Base-by-base conservation (phyloP, 2,888 invertebrate genomes). In the Muscina levida region DNA sequence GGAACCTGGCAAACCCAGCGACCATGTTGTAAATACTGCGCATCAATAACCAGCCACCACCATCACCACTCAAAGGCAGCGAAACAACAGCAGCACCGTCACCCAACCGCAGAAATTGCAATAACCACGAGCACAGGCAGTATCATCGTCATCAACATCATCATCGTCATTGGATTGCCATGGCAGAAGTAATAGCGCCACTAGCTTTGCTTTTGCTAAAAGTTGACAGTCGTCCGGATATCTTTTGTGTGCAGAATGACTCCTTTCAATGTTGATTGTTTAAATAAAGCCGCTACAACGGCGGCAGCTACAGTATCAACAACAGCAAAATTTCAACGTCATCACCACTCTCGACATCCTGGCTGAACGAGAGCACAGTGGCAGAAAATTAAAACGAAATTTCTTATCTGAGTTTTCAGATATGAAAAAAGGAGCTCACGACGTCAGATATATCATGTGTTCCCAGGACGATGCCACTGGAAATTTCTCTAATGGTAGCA, bases 251-350 rank as follows among this genome's bases (percentile, higher is more conserved):
- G n/a, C 67, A 5, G 37, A 8, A 22, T n/a, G 24, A 24, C 37
- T 39, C 62, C 56, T 71, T 75, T 65, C 42, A 62, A 44, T 79
- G 59, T 51, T 76, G 72, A 53, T 53, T 53, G 22, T 53, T 24
- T 22, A 53, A 53, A 53, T 53, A 53, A 24, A 13, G 24, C 53
- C 53, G 24, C 53, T 24, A 22, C 53, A 53, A 24, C 22, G 13
- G 11, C 53, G 24, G 19, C 51, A 51, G 17, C 51, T 22, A 51
- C 19, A 10, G 15, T 11, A 8, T 19, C 22, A 51, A 22, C n/a
- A 15, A 5, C 46, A 51, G 51, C 53, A 53, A 10, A 2, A 22
- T 53, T 8, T 53, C 24, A 31, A 53, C 53, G 13, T 22, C 53
- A 19, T 11, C 8, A 17, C 46, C 46, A 15, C n/a, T 17, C 3